Conservation (phyloP, 1,140 invertebrate genomes). For the Drosophila malerkotliana region DNA sequence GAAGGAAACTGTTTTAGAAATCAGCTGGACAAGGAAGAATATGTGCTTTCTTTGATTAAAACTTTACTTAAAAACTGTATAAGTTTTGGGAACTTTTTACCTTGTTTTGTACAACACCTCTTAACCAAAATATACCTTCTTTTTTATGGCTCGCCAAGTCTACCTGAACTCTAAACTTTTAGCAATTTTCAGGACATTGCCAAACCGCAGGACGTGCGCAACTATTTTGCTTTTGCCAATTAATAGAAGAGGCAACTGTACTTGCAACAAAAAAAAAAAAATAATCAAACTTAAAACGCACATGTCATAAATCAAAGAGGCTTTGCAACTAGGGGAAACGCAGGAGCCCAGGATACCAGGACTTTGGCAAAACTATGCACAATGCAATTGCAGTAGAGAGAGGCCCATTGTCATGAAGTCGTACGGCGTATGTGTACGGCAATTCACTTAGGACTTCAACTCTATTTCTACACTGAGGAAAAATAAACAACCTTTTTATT, state of each 20-base stretch:
- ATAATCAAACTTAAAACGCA: conserved; percentile 77
- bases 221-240: conserved; percentile 35
- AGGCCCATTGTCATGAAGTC: conserved; percentile 66
- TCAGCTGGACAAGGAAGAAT: background rate
- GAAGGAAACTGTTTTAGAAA: conserved; percentile 16
- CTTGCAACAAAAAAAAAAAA: conserved; percentile 41
- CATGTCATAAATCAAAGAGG: conserved; percentile 76
- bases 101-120: too few relatives aligned
- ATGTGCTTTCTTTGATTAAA: too few relatives aligned
- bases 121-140: background rate
- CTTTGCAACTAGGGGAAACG: conserved; percentile 35
- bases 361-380: conserved; percentile 43
- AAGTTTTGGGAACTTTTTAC: too few relatives aligned
- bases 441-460: conserved; percentile 66
- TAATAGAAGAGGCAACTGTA: conserved; percentile 48
- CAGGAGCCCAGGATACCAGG: conserved; percentile 12
- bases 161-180: background rate
- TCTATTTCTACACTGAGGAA: background rate
- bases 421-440: conserved; percentile 51
- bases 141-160: too few relatives aligned
- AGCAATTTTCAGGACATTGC: conserved; percentile 1
- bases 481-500: background rate
- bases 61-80: too few relatives aligned
- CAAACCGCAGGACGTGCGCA: conserved; percentile 21
- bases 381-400: conserved; percentile 44